Base-by-base conservation (phyloP, 2,888 invertebrate species). In the Agrotis exclamationis region DNA sequence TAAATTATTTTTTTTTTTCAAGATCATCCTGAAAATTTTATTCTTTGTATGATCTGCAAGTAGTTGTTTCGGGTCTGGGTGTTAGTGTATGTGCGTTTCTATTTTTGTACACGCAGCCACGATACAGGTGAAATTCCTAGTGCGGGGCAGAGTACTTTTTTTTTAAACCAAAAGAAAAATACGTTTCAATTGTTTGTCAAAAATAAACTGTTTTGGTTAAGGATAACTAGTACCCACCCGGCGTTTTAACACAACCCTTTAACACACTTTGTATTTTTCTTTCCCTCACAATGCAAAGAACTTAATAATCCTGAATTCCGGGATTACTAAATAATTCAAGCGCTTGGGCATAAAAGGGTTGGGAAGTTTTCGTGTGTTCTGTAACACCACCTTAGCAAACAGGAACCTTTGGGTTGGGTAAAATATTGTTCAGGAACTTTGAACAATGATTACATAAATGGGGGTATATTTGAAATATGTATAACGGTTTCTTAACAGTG, bases 261-360 rank as follows among this genome's bases (percentile, higher is more conserved):
- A 51, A 62, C 39, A 63, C 22, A 63, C 65, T 70, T 53, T 14
- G 11, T 79, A 57, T 83, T 63, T 60, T 63, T 65, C 67, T 74
- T 80, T 62, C 22, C 53, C 58, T 62, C 2, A 39, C 63, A 70
- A 74, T 13, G 62, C 28, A 53, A 80, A 70, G 53, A 70, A 62
- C 60, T 57, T 75, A 56, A 64, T 75, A 67, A 66, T 74, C 76
- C 68, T 59, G 75, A 78, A 70, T 76, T 76, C 62, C 70, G 80
- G 62, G 70, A 44, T 78, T 65, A 63, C 62, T 76, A 65, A 65
- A 76, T 76, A 80, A 78, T 78, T 80, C 76, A 65, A 54, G 47
- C 18, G 67, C 60, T 68, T 22, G 33, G 57, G 28, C 28, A 58
- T 59, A 82, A 82, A 33, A 60, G 66, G 66, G 64, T 67, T 69